A percentile compares a stretch with the other conserved stretches of the same genome.
Evolutionary conservation across 2,113 vertebrate genomes (phyloP).

Genomic region (Panthera uncia): DNA sequence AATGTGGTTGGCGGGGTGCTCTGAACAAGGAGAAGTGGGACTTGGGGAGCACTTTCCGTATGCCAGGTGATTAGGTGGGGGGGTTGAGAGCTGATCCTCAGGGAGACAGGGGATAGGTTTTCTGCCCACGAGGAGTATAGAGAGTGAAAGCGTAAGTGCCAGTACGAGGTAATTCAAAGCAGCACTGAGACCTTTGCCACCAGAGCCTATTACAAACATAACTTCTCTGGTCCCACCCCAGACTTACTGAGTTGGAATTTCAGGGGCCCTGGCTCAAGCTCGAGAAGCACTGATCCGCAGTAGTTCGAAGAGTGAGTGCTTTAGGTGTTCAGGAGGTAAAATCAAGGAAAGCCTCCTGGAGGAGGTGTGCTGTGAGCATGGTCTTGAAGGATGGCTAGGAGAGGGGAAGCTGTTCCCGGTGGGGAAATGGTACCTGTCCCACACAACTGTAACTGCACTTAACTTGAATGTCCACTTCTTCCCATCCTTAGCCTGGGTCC

Average conservation of each 20-base stretch:
- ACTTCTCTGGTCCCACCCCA: neutral
- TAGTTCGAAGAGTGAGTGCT: neutral
- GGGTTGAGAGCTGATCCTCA: neutral
- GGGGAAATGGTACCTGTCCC: neutral
- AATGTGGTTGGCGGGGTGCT: neutral
- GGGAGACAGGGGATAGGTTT: neutral
- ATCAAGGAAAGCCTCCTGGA: neutral
- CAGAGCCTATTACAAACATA: neutral
- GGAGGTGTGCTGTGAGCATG: neutral
- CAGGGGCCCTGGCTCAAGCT: neutral
- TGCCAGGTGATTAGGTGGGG: neutral
- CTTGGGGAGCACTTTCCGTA: neutral
- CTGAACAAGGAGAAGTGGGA: neutral
- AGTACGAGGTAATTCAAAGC: neutral
- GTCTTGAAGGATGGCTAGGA: neutral
- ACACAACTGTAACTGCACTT: neutral
- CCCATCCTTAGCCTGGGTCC: neutral
- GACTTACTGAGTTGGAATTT: neutral
- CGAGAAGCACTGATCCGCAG: neutral
- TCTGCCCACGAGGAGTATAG: neutral
- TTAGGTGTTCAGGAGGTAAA: neutral
- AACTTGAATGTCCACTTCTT: neutral
- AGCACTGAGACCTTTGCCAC: neutral
- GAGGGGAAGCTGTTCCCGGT: neutral
- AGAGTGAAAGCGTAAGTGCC: neutral